Conservation (phyloP, 2,113 vertebrate species). For the Manacus vitellinus region DNA sequence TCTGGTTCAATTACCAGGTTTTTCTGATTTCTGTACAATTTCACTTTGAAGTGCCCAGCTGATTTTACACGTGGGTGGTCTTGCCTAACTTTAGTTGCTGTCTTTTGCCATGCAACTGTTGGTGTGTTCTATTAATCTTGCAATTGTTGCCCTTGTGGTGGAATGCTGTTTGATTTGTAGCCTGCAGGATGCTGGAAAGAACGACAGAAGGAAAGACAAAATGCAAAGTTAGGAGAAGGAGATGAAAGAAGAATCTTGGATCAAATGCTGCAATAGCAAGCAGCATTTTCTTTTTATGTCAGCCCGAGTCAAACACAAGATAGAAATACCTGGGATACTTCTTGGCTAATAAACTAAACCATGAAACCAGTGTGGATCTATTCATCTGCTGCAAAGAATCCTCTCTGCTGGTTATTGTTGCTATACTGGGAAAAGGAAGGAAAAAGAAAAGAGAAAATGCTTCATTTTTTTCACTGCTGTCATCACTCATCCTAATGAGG, state of each 20-base stretch:
- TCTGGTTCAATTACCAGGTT: neutral
- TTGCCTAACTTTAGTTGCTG: neutral
- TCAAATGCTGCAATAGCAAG: slow-evolving; percentile 30
- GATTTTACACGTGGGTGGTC: neutral
- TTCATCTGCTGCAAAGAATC: slow-evolving; percentile 34
- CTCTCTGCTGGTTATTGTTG: slow-evolving; percentile 62
- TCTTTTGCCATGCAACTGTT: neutral
- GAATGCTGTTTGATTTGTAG: slow-evolving; percentile 2
- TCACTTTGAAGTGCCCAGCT: neutral
- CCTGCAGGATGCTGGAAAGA: neutral
- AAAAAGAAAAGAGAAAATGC: slow-evolving; percentile 44
- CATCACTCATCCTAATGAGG: slow-evolving; percentile 71
- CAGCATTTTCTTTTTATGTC: slow-evolving; percentile 29
- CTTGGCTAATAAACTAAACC: slow-evolving; percentile 54
- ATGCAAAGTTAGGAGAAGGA: neutral
- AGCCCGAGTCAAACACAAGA: slow-evolving; percentile 17
- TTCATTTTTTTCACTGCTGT: slow-evolving; percentile 57
- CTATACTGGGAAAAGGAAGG: slow-evolving; percentile 41
- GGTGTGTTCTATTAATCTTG: neutral
- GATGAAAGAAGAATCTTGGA: slow-evolving; percentile 31
- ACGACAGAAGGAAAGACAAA: neutral
- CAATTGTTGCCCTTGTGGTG: neutral
- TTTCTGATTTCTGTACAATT: neutral
- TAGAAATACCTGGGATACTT: slow-evolving; percentile 32
- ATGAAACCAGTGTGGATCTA: slow-evolving; percentile 1